Evolutionary conservation across 2,797 vertebrate species (phyloP).

Genomic region (Molossus molossus): DNA sequence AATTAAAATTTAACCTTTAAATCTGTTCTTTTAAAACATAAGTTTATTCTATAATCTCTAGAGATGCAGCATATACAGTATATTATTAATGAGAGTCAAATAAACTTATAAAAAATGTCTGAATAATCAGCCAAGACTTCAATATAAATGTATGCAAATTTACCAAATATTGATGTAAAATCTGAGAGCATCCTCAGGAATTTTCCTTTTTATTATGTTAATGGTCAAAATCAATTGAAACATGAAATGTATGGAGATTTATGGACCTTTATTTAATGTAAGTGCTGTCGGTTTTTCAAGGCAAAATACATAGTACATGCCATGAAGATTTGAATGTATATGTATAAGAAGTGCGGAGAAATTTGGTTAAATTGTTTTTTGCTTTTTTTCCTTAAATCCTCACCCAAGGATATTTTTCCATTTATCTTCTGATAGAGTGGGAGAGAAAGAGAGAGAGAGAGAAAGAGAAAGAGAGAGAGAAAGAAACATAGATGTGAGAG

Average conservation of each 20-base stretch:
- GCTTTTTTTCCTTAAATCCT: too few relatives aligned
- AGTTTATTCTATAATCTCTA: conserved; percentile 74
- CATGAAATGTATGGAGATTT: conserved; percentile 82
- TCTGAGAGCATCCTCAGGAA: conserved; percentile 59
- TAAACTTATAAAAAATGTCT: conserved; percentile 75
- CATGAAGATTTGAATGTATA: conserved; percentile 79
- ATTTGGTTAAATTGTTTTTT: conserved; percentile 49
- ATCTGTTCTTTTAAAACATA: conserved; percentile 77
- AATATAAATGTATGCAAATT: conserved; percentile 81
- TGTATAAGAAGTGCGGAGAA: conserved; percentile 58
- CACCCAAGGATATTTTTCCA: too few relatives aligned
- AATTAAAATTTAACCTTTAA: conserved; percentile 81
- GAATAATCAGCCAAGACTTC: conserved; percentile 78
- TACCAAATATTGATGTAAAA: conserved; percentile 79
- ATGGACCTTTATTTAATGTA: conserved; percentile 77
- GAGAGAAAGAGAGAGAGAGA: too few relatives aligned
- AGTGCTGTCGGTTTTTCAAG: conserved; percentile 80
- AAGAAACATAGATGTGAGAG: too few relatives aligned
- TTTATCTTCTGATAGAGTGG: too few relatives aligned
- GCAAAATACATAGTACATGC: conserved; percentile 68
- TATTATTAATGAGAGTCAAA: conserved; percentile 70
- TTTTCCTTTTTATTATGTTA: conserved; percentile 83
- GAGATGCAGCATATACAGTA: conserved; percentile 10
- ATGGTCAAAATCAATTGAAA: conserved; percentile 80
- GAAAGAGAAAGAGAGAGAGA: too few relatives aligned